Base-by-base conservation (phyloP, 2,888 invertebrate genomes). In the Cenopis cana region DNA sequence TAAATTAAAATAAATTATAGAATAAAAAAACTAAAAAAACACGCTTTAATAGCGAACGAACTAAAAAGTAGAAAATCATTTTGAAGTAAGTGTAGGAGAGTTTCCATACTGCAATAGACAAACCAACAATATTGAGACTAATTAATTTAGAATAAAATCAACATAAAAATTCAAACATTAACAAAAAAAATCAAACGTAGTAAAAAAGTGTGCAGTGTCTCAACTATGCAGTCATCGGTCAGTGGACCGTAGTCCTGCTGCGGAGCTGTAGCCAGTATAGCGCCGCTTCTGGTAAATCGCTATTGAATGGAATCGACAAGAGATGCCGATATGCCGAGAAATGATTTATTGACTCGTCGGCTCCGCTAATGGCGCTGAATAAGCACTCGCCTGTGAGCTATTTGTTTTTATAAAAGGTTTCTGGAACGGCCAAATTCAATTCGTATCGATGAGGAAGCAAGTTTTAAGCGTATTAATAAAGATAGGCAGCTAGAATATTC, bases 311-410 rank as follows among this genome's bases (percentile, higher is more conserved):
- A 88, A 87, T 87, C 87, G 87, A 85, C 86, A 85, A 87, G 86
- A 86, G 87, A 89, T 85, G 88, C 85, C 85, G 84, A 83, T 81
- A 56, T 60, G 84, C 83, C 78, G 84, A 85, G 85, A 83, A 82
- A 91, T 91, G 91, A 91, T 91, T 91, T 91, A 91, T 91, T 88
- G 89, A 88, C 89, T 89, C 82, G 81, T 81, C 84, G 82, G 81
- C 82, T 83, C 78, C 79, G 75, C 79, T 85, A 85, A 85, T 85
- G 84, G 83, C 74, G 75, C 82, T 81, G 82, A 82, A 81, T 82
- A 81, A 81, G 80, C 77, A 73, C 72, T 84, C 76, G 78, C 79
- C 79, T 75, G 64, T 77, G 78, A 75, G 78, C 76, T 76, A 75
- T 81, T 84, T 85, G 81, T 80, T 82, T 82, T 82, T 79, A 81